Base-by-base conservation (phyloP, 2,797 vertebrate species). In the Poliocrania exsul region DNA sequence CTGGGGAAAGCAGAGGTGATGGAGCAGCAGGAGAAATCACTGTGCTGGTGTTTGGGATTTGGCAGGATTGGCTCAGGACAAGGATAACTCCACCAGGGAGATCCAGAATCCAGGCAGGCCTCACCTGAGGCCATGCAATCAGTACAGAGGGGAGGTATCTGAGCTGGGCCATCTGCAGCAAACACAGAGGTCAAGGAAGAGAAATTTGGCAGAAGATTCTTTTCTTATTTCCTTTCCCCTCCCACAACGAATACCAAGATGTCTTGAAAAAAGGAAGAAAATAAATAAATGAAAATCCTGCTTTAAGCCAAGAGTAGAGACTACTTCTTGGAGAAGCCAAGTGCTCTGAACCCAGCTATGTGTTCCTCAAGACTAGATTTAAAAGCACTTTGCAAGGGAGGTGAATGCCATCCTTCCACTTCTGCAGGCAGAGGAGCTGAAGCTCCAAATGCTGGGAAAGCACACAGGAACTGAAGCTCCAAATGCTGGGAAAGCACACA, bases 81-180 rank as follows among this genome's bases (percentile, higher is more conserved):
- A 69, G 82, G 60, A 70, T 35, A n/a, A 71, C 19, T 65, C 37
- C 12, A 11, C 0, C 17, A 17, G 50, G 37, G 69, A 54, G 80
- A 71, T 23, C 26, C 74, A 87, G 37, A 74, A 81, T 25, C 33
- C 5, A 29, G 20, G 29, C 61, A 40, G 47, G 64, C 24, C 81
- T 46, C 29, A 19, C 56, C 49, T 86, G 18, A 61, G 51, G 56
- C 47, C 21, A 6, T 9, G 51, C 24, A n/a, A 57, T 13, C 54
- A 21, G 24, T 23, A 38, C 0, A 10, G 77, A 50, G 75, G 77
- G 72, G 40, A 70, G 31, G 33, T 17, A 57, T 25, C 62, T 33
- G 66, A 81, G 70, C 84, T n/a, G 46, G 53, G n/a, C 67, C 64
- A 77, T 29, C 73, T 72, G 67, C 73, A 86, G 77, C 77, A 84